Base-by-base conservation (phyloP, 2,888 invertebrate species). In the Frankliniella fusca region DNA sequence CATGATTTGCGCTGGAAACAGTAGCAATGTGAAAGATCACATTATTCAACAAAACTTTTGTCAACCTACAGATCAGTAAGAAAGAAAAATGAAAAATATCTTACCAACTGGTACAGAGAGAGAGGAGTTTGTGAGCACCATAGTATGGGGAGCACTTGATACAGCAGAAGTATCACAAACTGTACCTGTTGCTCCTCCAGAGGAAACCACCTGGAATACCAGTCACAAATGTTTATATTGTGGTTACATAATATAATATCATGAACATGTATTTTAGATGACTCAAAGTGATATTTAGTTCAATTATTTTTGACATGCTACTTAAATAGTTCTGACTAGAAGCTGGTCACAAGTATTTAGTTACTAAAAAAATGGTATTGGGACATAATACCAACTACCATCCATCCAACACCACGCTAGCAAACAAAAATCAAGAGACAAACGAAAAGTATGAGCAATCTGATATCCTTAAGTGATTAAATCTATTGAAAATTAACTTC, bases 91-190 rank as follows among this genome's bases (percentile, higher is more conserved):
- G 1, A 61, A 61, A 61, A 61, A 61, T 18, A 76, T 27, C 70
- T 76, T 76, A 76, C 70, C 70, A 23, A 76, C 70, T 10, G 70
- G 70, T 27, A 76, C 27, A 23, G 70, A 76, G 70, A 76, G 70
- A 1, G 70, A 76, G 12, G 70, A 76, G 27, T 76, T 76, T 27
- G 70, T 76, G 12, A 76, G 70, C n/a, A 76, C 70, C 70, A 76
- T 76, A 0, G 70, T 76, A 27, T 76, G 70, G 12, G 70, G 70
- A 27, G 27, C 7, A 76, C 70, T 76, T 7, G 70, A 76, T 27
- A 76, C 70, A 23, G 70, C 70, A 27, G 23, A 27, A 23, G 70
- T 76, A 76, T 76, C 70, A 76, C 70, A 76, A 23, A 76, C 70
- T 27, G 70, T 76, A 27, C 70, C 70, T 76, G 70, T 76, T 12